Evolutionary conservation across 2,888 invertebrate species (phyloP).

Genomic region (Diloba caeruleocephala): DNA sequence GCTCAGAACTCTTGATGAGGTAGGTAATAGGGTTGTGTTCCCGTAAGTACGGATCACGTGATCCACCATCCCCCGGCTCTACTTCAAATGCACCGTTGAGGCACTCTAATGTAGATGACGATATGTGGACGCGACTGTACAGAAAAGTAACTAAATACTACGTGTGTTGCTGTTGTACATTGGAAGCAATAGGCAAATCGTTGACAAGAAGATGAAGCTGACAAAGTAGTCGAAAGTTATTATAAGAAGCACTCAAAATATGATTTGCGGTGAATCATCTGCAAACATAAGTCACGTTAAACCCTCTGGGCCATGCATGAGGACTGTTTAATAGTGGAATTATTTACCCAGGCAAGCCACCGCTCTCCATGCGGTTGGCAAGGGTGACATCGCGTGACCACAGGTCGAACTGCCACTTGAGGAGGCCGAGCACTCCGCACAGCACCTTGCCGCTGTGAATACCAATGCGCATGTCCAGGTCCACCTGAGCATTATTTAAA

Average conservation of each 20-base stretch:
- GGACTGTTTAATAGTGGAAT: too few species aligned
- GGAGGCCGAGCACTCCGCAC: slow-evolving; percentile 97
- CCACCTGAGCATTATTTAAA: slow-evolving; percentile 90
- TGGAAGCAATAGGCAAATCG: too few species aligned
- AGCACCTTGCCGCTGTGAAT: slow-evolving; percentile 98
- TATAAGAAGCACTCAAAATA: too few species aligned
- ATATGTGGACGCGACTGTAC: slow-evolving; percentile 97
- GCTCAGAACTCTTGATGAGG: slow-evolving; percentile 95
- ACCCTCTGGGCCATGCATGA: too few species aligned
- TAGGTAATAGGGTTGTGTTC: slow-evolving; percentile 96
- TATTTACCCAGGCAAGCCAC: slow-evolving; percentile 97
- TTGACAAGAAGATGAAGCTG: too few species aligned
- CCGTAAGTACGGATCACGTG: slow-evolving; percentile 94
- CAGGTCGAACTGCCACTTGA: slow-evolving; percentile 98
- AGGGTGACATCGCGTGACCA: slow-evolving; percentile 98
- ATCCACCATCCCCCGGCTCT: slow-evolving; percentile 96
- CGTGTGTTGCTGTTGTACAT: not conserved
- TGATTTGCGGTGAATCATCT: too few species aligned
- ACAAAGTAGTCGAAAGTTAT: too few species aligned
- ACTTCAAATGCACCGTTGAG: slow-evolving; percentile 97
- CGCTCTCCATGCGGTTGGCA: slow-evolving; percentile 99
- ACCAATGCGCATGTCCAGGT: slow-evolving; percentile 99
- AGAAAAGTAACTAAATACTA: not conserved
- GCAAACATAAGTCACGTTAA: too few species aligned
- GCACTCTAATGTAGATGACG: slow-evolving; percentile 95